Evolutionary conservation across 2,113 vertebrate species (phyloP).

Genomic region (Deroptyus accipitrinus): DNA sequence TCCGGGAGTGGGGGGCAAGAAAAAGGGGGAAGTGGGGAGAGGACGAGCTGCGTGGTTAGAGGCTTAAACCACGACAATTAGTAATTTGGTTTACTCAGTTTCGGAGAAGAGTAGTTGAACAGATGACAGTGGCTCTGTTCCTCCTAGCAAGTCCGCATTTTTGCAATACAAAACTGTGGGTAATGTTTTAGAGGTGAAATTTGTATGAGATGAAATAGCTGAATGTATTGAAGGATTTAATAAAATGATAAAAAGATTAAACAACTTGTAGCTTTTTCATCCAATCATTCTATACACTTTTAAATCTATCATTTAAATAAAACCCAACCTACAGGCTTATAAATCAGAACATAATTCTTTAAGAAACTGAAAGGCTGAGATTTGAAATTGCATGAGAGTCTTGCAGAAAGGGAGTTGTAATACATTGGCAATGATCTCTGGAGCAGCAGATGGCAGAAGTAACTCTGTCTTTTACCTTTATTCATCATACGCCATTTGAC

Average conservation of each 20-base stretch:
- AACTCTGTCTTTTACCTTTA: conserved; percentile 59
- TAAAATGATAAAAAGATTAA: background rate
- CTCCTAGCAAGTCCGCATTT: background rate
- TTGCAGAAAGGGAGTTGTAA: background rate
- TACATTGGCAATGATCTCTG: conserved; percentile 9
- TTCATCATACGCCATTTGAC: conserved; percentile 45
- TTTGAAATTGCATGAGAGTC: background rate
- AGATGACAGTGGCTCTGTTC: background rate
- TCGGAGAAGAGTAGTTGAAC: background rate
- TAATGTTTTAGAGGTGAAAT: background rate
- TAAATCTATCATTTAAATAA: background rate
- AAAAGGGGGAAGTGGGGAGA: no score
- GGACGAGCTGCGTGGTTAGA: no score
- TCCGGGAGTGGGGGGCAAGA: no score
- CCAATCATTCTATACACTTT: background rate
- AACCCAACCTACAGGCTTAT: background rate
- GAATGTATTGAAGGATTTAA: background rate
- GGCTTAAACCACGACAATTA: no score
- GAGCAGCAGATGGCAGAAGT: conserved; percentile 38
- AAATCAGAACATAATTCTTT: background rate
- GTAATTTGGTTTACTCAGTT: background rate
- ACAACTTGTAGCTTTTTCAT: background rate
- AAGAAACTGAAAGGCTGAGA: background rate
- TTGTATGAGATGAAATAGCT: background rate
- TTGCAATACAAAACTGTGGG: background rate